phyloP scores from a whole-genome alignment of 2,797 vertebrate species.

The Gadopsis bispinosus region DNA sequence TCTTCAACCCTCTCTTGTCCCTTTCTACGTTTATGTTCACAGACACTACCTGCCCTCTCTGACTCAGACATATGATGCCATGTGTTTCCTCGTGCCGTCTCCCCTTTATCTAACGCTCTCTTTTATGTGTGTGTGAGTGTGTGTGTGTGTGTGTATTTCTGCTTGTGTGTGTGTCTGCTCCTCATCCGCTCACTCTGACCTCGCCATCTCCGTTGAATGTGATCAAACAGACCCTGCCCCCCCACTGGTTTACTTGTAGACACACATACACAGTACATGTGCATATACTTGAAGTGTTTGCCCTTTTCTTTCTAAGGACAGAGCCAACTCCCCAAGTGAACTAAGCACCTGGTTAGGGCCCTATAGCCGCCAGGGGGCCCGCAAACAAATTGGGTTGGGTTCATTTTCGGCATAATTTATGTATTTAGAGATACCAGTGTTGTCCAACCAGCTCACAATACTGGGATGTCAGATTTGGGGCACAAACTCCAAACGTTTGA shows the following conservation, averaged over 20 bases:
- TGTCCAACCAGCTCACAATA: background rate
- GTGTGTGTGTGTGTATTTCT: conserved; percentile 58
- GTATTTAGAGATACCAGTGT: background rate
- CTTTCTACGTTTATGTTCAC: conserved; percentile 28
- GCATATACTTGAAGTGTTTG: conserved; percentile 23
- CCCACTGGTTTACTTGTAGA: conserved; percentile 32
- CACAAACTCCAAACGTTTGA: too few species aligned
- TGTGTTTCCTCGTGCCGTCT: conserved; percentile 76
- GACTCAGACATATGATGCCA: conserved; percentile 68
- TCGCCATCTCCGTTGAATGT: conserved; percentile 45
- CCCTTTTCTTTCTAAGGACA: conserved; percentile 31
- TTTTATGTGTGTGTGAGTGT: conserved; percentile 63
- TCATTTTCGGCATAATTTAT: background rate
- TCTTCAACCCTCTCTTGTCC: conserved; percentile 39
- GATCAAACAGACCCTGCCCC: conserved; percentile 68
- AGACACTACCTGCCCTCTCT: conserved; percentile 64
- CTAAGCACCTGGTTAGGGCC: background rate
- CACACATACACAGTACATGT: conserved; percentile 27
- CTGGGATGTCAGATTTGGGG: background rate
- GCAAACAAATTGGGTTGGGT: background rate
- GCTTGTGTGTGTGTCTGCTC: conserved; percentile 73
- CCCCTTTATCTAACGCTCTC: conserved; percentile 68
- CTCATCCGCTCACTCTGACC: conserved; percentile 77
- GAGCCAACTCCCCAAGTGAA: too few species aligned
- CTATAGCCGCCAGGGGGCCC: background rate